A percentile compares a stretch with the other conserved stretches of the same genome.
Conservation (phyloP, 2,888 invertebrate genomes). For the Andrena bicolor region DNA sequence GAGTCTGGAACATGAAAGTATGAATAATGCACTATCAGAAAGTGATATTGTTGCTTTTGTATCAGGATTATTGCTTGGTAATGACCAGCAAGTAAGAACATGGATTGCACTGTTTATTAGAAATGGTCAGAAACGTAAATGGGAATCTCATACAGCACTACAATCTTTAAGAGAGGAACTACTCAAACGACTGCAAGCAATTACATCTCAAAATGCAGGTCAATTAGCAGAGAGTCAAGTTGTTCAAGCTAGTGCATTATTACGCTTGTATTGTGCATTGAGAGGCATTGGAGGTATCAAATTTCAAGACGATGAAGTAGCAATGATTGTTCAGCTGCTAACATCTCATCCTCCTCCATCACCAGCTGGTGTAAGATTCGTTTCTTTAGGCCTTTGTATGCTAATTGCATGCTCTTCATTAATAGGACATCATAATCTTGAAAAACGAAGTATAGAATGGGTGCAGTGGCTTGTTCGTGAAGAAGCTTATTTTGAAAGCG, state of each 20-base stretch:
- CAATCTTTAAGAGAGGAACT: slow-evolving; percentile 91
- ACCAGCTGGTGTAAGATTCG: slow-evolving; percentile 96
- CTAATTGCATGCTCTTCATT: slow-evolving; percentile 97
- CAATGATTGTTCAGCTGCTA: slow-evolving; percentile 92
- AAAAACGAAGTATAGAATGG: slow-evolving; percentile 96
- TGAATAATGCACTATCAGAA: slow-evolving; percentile 75
- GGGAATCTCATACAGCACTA: slow-evolving; percentile 90
- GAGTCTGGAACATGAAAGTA: slow-evolving; percentile 88
- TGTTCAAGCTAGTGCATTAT: slow-evolving; percentile 95
- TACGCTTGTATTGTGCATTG: slow-evolving; percentile 96
- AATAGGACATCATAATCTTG: slow-evolving; percentile 89
- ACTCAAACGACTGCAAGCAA: slow-evolving; percentile 89
- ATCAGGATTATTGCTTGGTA: slow-evolving; percentile 95
- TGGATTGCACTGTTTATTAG: slow-evolving; percentile 98
- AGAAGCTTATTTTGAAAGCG: slow-evolving; percentile 95
- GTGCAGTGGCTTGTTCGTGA: slow-evolving; percentile 96
- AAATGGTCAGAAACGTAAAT: slow-evolving; percentile 94
- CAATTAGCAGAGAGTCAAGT: slow-evolving; percentile 89
- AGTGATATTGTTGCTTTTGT: slow-evolving; percentile 92
- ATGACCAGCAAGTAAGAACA: slow-evolving; percentile 94
- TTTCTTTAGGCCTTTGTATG: slow-evolving; percentile 97
- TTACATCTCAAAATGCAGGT: slow-evolving; percentile 88
- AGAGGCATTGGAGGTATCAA: slow-evolving; percentile 97
- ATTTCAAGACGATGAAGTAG: slow-evolving; percentile 96
- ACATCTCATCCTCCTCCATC: slow-evolving; percentile 95